Percentiles rank a stretch among this genome's conserved stretches.
Conservation (phyloP, 2,113 vertebrate species). For the Elgaria multicarinata region DNA sequence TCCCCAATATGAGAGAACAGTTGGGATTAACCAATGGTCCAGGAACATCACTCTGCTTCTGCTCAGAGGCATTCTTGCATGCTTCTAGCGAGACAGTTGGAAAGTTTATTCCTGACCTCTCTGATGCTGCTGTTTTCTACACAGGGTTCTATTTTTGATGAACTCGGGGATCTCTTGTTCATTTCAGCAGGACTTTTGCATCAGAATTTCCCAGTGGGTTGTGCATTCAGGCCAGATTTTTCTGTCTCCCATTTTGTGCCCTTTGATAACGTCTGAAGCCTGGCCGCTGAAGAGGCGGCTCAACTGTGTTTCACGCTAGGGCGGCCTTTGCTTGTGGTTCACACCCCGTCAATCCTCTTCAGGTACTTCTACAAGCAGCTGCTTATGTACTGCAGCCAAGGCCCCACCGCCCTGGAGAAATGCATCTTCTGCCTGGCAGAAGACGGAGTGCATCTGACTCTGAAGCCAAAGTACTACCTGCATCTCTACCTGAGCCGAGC, state of each 20-base stretch:
- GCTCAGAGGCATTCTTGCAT: too few relatives aligned
- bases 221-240: background rate
- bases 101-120: background rate
- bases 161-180: background rate
- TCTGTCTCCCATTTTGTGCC: background rate
- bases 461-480: conserved; percentile 83
- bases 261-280: background rate
- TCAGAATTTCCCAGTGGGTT: background rate
- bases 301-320: rapidly evolving
- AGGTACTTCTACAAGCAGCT: conserved; percentile 91
- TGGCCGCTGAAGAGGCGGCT: rapidly evolving
- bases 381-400: conserved; percentile 78
- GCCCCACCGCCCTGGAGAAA: conserved; percentile 66
- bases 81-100: too few relatives aligned
- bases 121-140: background rate
- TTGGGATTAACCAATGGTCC: background rate
- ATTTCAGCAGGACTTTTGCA: background rate
- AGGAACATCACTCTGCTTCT: background rate
- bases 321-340: background rate
- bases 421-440: conserved; percentile 79
- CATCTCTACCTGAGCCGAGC: conserved; percentile 85
- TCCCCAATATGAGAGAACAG: background rate
- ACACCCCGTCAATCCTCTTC: background rate
- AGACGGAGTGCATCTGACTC: conserved; percentile 73
- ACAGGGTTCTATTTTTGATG: background rate